Percentiles rank a stretch among this genome's conserved stretches.
Evolutionary conservation across 2,797 vertebrate species (phyloP).

Genomic region (Dicrostonyx torquatus): DNA sequence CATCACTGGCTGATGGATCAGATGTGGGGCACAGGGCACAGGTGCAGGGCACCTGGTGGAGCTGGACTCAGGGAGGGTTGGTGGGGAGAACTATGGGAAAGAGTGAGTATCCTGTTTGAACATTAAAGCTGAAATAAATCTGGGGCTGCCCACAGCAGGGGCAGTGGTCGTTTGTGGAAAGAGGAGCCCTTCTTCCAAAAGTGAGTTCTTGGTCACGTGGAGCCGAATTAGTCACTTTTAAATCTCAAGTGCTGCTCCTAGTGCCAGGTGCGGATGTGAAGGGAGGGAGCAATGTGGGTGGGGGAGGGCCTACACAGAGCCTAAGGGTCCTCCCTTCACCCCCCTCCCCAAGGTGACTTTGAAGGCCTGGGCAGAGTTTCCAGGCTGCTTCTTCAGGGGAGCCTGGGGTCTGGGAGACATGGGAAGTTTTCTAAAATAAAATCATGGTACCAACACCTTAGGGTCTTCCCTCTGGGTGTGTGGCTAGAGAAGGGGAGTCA

Average conservation of each 20-base stretch:
- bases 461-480: not conserved
- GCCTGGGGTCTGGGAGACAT: not conserved
- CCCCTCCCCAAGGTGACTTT: not conserved
- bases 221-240: conserved; percentile 58
- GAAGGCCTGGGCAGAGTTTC: not conserved
- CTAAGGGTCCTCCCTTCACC: not conserved
- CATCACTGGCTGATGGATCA: not conserved
- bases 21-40: not conserved
- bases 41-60: not conserved
- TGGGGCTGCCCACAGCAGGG: not conserved
- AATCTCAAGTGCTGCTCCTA: not conserved
- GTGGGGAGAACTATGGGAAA: not conserved
- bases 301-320: not conserved
- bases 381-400: not conserved
- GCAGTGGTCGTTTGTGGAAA: not conserved
- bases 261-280: conserved; percentile 41
- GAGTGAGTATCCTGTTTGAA: not conserved
- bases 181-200: not conserved
- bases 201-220: conserved; percentile 45
- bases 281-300: not conserved
- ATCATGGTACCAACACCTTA: fast-evolving
- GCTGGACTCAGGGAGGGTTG: not conserved
- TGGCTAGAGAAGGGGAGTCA: not conserved
- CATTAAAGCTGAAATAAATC: not conserved
- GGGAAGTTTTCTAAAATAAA: not conserved